These are phyloP conservation scores for Hycleus phaleratus DNA, from an alignment of 1,140 invertebrate genomes.

Conservation along the genomic window DNA sequence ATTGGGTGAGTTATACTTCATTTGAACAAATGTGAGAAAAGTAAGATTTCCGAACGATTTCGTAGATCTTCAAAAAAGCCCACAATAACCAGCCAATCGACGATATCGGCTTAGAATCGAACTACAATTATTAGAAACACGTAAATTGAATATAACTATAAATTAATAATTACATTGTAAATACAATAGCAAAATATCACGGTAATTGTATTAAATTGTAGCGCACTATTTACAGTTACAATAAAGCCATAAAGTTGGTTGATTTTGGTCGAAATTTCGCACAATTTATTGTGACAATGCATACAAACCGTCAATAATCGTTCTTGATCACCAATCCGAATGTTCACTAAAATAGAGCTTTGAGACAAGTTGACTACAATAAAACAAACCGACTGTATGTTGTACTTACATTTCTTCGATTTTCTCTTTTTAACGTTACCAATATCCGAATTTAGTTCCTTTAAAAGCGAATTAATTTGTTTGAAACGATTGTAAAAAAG, in stretches of 20 bases:
- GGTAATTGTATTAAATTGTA: conserved; percentile 6
- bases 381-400: too few relatives aligned
- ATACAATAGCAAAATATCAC: conserved; percentile 7
- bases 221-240: not conserved
- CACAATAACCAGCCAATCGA: conserved; percentile 5
- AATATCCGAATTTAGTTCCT: not conserved
- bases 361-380: too few relatives aligned
- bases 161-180: not conserved
- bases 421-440: not conserved
- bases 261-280: not conserved
- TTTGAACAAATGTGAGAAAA: not conserved
- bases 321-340: not conserved
- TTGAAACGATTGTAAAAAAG: not conserved
- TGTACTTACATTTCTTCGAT: not conserved
- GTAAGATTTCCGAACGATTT: not conserved
- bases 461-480: not conserved
- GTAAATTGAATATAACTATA: too few relatives aligned
- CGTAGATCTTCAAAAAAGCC: conserved; percentile 1
- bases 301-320: not conserved
- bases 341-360: too few relatives aligned
- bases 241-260: conserved; percentile 5
- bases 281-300: conserved; percentile 1
- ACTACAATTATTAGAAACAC: not conserved
- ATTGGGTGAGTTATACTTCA: not conserved
- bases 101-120: conserved; percentile 1